These are phyloP conservation scores for Lasius platythorax DNA, from an alignment of 2,888 invertebrate genomes.

Conservation along the genomic window DNA sequence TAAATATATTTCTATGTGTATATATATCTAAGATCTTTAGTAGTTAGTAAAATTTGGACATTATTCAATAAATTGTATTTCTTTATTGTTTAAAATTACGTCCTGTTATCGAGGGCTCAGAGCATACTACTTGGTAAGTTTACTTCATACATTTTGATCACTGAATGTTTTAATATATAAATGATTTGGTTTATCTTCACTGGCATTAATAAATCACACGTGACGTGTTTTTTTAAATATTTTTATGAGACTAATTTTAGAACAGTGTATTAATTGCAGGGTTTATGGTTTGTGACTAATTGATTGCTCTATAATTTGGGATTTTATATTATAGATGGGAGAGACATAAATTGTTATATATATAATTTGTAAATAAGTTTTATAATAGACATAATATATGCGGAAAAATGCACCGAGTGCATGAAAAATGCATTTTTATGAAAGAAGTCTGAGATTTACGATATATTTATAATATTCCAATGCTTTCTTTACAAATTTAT, in stretches of 20 bases:
- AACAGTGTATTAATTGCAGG: constrained; percentile 59
- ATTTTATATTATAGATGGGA: constrained; percentile 38
- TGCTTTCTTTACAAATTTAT: constrained; percentile 27
- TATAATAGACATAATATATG: not conserved
- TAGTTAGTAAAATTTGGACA: constrained; percentile 60
- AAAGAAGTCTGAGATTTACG: not conserved
- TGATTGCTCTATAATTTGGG: constrained; percentile 50
- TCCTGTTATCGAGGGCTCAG: constrained; percentile 85
- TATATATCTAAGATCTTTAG: constrained; percentile 62
- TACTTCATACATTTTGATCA: constrained; percentile 70
- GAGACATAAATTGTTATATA: constrained; percentile 18
- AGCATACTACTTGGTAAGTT: constrained; percentile 84
- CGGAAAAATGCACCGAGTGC: not conserved
- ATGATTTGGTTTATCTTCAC: constrained; percentile 65
- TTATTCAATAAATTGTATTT: constrained; percentile 83
- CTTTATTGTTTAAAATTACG: constrained; percentile 85
- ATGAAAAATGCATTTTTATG: not conserved
- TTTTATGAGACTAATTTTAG: constrained; percentile 68
- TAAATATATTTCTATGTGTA: constrained; percentile 11
- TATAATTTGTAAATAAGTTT: constrained; percentile 56
- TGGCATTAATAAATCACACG: constrained; percentile 68
- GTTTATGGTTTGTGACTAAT: constrained; percentile 76
- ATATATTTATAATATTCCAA: constrained; percentile 16
- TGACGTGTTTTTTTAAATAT: constrained; percentile 58
- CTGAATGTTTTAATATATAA: constrained; percentile 68